phyloP scores from a whole-genome alignment of 2,888 invertebrate genomes.

The Sepiola atlantica region DNA sequence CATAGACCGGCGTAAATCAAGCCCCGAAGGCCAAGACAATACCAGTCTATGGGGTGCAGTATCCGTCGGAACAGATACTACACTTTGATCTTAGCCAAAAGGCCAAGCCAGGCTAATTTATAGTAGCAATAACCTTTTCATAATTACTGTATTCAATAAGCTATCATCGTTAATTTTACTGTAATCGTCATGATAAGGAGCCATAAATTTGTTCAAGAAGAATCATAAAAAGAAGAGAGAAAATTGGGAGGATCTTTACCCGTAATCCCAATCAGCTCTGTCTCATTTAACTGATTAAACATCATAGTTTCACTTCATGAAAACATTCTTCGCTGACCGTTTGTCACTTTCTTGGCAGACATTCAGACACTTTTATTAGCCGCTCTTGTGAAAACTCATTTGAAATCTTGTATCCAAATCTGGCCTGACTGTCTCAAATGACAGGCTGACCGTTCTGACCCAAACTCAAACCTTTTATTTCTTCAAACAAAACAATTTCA shows the following conservation, averaged over 20 bases:
- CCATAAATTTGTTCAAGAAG: not conserved
- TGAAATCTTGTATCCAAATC: conserved; percentile 18
- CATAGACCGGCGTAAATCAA: too few relatives aligned
- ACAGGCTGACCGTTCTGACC: not conserved
- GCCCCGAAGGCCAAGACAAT: too few relatives aligned
- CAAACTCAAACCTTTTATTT: not conserved
- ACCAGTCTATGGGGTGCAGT: too few relatives aligned
- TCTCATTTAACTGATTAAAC: not conserved
- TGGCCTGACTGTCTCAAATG: not conserved
- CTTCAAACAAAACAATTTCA: conserved; percentile 19
- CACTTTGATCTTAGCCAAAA: too few relatives aligned
- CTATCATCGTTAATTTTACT: not conserved
- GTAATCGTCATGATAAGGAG: not conserved
- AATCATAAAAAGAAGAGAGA: too few relatives aligned
- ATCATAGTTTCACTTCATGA: conserved; percentile 18
- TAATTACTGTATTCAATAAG: not conserved
- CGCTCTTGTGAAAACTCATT: conserved; percentile 21
- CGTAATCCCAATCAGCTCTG: not conserved
- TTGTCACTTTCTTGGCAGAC: conserved; percentile 32
- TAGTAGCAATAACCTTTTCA: not conserved
- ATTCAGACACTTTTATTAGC: conserved; percentile 22
- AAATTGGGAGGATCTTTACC: not conserved
- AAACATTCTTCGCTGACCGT: not conserved
- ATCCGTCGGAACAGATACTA: too few relatives aligned
- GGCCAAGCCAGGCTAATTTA: too few relatives aligned